phyloP scores from a whole-genome alignment of 1,140 invertebrate genomes.

The Teleopsis dalmanni region DNA sequence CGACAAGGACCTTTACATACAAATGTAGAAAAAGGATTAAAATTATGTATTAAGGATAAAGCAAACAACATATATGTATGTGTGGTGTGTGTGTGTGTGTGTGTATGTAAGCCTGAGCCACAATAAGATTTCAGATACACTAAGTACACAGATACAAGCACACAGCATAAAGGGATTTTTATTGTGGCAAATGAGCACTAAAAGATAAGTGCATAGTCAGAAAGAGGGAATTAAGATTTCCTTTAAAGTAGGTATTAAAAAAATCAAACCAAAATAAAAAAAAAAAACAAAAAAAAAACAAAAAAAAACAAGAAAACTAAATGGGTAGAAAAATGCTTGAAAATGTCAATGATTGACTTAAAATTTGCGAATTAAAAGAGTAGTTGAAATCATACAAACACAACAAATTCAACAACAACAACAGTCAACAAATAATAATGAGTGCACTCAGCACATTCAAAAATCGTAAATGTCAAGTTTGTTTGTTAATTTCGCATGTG shows the following conservation, averaged over 20 bases:
- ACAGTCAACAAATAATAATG: no score
- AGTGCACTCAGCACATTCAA: no score
- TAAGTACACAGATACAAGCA: constrained; percentile 6
- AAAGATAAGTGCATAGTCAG: neutral
- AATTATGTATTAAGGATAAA: neutral
- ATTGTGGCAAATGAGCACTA: neutral
- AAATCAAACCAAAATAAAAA: neutral
- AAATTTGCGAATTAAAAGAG: no score
- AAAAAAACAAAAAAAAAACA: neutral
- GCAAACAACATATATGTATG: neutral
- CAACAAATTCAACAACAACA: no score
- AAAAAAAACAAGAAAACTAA: neutral
- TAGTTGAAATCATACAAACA: no score
- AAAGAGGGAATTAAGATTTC: neutral
- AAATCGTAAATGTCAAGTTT: no score
- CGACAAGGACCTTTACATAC: no score
- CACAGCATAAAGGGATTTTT: no score
- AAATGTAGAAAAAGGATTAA: no score
- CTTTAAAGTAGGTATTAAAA: neutral
- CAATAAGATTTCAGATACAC: constrained; percentile 5
- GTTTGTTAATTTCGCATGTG: no score
- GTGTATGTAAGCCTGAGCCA: constrained; percentile 1
- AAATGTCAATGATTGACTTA: no score
- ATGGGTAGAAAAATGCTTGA: no score
- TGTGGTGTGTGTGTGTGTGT: neutral